Evolutionary conservation across 2,888 invertebrate genomes (phyloP), one percentile per base, ranked within the genome.

Genomic region (Eupithecia inturbata): DNA sequence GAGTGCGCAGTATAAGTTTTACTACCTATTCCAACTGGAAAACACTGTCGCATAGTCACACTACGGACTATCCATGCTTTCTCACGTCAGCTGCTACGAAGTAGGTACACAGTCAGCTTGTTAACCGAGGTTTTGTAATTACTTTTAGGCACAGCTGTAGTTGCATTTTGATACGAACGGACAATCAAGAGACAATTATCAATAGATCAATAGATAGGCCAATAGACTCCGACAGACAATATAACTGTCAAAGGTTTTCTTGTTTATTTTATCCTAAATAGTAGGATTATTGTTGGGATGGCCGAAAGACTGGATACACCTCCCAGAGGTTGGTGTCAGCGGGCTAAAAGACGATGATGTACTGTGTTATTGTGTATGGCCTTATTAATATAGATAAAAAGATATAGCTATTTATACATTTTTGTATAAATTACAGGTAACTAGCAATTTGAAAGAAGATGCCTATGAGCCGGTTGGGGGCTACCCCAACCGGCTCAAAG

Each of bases 1-100:
- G 22, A 14, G 66, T 36, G 36, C 66, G 39, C 39, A 77, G 72
- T 72, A 77, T 71, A 75, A 41, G 39, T 75, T 49, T 64, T 64
- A 66, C 22, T 66, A 26, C 66, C 66, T n/a, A 22, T 66, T 66
- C 66, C 39, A 14, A 36, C 36, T 22, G 66, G 66, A 66, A 66
- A 66, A 66, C 31, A 62, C 66, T 41, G 26, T 66, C 66, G 26
- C n/a, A 41, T 39, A 26, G 36, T 39, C 39, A 41, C 66, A 39
- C 31, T 26, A 31, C 39, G 31, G 36, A 36, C 7, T 19, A 9
- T 36, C n/a, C 64, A 19, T 64, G n/a, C n/a, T n/a, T 64, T 64
- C 31, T n/a, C n/a, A 22, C n/a, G n/a, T 31, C 19, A 12, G 64
- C 36, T 19, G 14, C n/a, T 64, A 62, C 62, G 28, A 60, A 3